These are phyloP conservation scores for Sylvicola fuscatus DNA, from an alignment of 2,888 invertebrate genomes.

Conservation along the genomic window DNA sequence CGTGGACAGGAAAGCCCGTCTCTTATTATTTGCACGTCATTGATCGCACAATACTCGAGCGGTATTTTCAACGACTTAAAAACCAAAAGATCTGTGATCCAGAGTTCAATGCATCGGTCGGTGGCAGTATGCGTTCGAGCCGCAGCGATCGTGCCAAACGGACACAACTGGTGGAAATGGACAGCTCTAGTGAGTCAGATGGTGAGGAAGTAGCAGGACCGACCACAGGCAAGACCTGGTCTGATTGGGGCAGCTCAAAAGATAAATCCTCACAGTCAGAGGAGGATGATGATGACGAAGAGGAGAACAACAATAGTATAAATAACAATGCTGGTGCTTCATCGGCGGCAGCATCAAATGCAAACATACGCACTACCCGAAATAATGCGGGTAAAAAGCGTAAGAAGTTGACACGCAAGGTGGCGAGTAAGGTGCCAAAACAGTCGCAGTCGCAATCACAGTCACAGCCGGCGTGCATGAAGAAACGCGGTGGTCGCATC, in stretches of 20 bases:
- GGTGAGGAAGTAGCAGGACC: slow-evolving; percentile 25
- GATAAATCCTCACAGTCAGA: slow-evolving; percentile 40
- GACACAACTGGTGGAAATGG: not conserved
- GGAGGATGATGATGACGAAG: slow-evolving; percentile 28
- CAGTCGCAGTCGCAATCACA: slow-evolving; percentile 4
- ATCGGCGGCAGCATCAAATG: slow-evolving; percentile 7
- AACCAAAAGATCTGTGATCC: slow-evolving; percentile 57
- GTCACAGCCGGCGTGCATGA: slow-evolving; percentile 4
- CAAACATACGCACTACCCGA: slow-evolving; percentile 12
- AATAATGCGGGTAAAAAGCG: slow-evolving; percentile 19
- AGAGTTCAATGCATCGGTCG: slow-evolving; percentile 33
- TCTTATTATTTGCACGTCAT: slow-evolving; percentile 97
- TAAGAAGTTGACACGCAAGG: slow-evolving; percentile 24
- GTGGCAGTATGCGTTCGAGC: slow-evolving; percentile 15
- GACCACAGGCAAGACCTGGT: slow-evolving; percentile 55
- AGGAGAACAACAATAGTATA: slow-evolving; percentile 22
- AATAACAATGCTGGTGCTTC: not conserved
- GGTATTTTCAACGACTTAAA: slow-evolving; percentile 89
- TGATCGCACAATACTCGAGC: slow-evolving; percentile 90
- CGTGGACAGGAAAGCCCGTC: slow-evolving; percentile 98
- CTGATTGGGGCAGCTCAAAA: slow-evolving; percentile 42
- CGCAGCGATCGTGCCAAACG: slow-evolving; percentile 2
- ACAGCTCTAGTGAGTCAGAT: slow-evolving; percentile 5
- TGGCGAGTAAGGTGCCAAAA: slow-evolving; percentile 16
- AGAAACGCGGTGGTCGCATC: slow-evolving; percentile 35